Evolutionary conservation across 2,888 invertebrate species (phyloP).

Genomic region (Lumbricus terrestris): DNA sequence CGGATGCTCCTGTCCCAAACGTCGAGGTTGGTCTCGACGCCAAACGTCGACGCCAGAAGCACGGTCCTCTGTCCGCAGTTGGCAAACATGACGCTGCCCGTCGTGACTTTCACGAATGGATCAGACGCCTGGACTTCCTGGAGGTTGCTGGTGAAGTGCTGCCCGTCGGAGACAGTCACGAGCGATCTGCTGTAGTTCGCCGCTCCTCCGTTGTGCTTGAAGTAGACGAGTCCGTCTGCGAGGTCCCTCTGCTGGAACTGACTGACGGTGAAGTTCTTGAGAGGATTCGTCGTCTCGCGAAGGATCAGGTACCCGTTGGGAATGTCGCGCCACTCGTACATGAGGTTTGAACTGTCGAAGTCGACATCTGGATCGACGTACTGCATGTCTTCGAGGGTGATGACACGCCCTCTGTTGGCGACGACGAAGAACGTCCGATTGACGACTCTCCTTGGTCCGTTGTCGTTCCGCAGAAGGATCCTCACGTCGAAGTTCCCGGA

Average conservation of each 20-base stretch:
- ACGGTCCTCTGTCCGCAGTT: constrained; percentile 45
- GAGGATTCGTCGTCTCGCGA: constrained; percentile 63
- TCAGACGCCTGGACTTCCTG: constrained; percentile 85
- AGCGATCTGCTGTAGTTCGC: constrained; percentile 76
- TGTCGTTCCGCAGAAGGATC: constrained; percentile 83
- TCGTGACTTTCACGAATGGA: constrained; percentile 73
- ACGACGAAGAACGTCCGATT: constrained; percentile 82
- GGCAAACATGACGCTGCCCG: constrained; percentile 56
- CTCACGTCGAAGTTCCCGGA: constrained; percentile 77
- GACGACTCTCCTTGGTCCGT: constrained; percentile 75
- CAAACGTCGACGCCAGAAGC: constrained; percentile 57
- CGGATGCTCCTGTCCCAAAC: constrained; percentile 59
- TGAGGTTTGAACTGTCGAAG: constrained; percentile 74
- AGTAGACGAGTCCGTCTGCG: constrained; percentile 76
- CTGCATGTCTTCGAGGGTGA: constrained; percentile 76
- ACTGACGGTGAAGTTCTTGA: constrained; percentile 77
- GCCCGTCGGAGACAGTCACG: constrained; percentile 84
- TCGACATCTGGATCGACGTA: constrained; percentile 82
- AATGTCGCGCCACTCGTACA: constrained; percentile 75
- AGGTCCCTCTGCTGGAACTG: constrained; percentile 88
- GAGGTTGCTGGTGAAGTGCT: constrained; percentile 76
- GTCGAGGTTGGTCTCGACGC: constrained; percentile 67
- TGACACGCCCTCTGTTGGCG: constrained; percentile 73
- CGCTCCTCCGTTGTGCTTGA: constrained; percentile 80
- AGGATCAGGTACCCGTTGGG: constrained; percentile 79